Evolutionary conservation across 1,140 invertebrate species (phyloP), one percentile per base, ranked within the genome.

Genomic region (Drosophila nasuta): DNA sequence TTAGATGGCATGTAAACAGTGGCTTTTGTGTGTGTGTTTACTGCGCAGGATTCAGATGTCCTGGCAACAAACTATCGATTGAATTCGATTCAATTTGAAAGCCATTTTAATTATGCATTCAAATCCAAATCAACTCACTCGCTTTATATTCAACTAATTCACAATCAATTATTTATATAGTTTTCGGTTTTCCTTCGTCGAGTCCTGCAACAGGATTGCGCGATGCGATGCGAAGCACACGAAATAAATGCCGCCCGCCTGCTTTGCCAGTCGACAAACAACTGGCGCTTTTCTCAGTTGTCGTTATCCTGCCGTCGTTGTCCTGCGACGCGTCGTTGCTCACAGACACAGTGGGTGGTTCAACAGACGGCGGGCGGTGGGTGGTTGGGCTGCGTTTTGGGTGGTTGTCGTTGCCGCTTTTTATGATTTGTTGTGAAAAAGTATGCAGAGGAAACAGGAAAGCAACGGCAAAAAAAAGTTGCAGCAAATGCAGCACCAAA

Each of bases 401-500:
- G n/a, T 71, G 66, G 46, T 48, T 77, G 70, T 49, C 54, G 45
- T 33, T 10, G 56, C 62, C 35, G 58, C 56, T 89, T 87, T 88
- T 88, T 89, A 89, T 88, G 83, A 89, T 88, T 88, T 88, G 83
- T 88, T 88, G 81, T 88, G 83, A 88, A 87, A 78, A 77, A 70
- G 81, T 89, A 67, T 78, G 85, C 85, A 80, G 74, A 88, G 85
- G 81, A 89, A 88, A 89, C 77, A 83, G 83, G 80, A 82, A 88
- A 85, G 75, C 77, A 76, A 54, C 20, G 68, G 46, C 63, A 46
- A 68, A 57, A 68, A 57, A 59, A 48, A 65, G 30, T 57, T 74
- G 57, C 67, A 64, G 80, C 60, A 73, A 87, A 81, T 89, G 80
- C 76, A 80, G 67, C 76, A 71, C 64, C 77, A 77, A 77, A 65